Base-by-base conservation (phyloP, 2,888 invertebrate genomes). In the Pristionchus maxplancki region DNA sequence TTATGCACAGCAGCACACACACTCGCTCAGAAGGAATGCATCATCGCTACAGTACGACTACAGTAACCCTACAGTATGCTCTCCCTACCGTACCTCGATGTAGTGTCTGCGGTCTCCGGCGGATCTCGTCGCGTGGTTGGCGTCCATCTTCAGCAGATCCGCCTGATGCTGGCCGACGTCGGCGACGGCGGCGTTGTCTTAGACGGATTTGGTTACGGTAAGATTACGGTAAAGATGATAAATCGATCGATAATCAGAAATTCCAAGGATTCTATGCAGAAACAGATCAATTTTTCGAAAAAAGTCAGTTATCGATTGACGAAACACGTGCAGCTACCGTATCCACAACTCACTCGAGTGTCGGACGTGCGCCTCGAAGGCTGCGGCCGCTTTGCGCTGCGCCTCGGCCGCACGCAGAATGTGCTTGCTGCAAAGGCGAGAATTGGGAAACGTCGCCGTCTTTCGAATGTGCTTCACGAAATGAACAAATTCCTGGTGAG, bases 1-100 rank as follows among this genome's bases (percentile, higher is more conserved):
- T 71, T 37, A 71, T 71, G 71, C 37, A 71, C 58, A 24, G 3
- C 9, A 24, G 9, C 58, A 9, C 58, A n/a, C 58, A 58, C n/a
- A 44, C 44, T 44, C 11, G 44, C 44, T 11, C 11, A 9, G 44
- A 44, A 11, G 6, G 44, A 44, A 9, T 11, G 44, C 11, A 58
- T 58, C 15, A 58, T 5, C 58, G 17, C 24, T 58, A n/a, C 58
- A 6, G 58, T 58, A 58, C 71, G 0, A 37, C 34, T 78, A 78
- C 78, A 44, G 78, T 78, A 78, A 17, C 28, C 71, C 34, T 31
- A 64, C n/a, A 4, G 5, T n/a, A n/a, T n/a, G n/a, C n/a, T n/a
- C n/a, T n/a, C 17, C 5, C 71, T n/a, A 78, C 74, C n/a, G 74
- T 78, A 85, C 85, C 85, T 85, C 85, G 64, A 85, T 85, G 31